Percentiles rank a stretch among this genome's conserved stretches.
Evolutionary conservation across 2,113 vertebrate genomes (phyloP).

Genomic region (Menura novaehollandiae): DNA sequence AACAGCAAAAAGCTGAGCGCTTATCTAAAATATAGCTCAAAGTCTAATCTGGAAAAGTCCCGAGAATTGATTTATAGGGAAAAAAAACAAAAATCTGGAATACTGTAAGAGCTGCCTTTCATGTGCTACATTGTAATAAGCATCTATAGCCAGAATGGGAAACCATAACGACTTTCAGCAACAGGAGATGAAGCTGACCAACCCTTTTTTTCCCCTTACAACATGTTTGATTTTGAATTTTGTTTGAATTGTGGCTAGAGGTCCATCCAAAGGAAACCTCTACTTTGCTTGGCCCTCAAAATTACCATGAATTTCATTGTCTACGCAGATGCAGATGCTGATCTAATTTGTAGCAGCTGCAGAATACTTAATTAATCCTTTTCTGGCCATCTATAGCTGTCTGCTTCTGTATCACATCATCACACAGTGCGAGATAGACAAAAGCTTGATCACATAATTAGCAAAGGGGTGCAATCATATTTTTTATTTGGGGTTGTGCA

Average conservation of each 20-base stretch:
- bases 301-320: constrained; percentile 22
- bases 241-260: constrained; percentile 14
- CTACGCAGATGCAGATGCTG: constrained; percentile 32
- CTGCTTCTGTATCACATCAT: constrained; percentile 19
- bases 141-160: neutral
- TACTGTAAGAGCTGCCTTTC: neutral
- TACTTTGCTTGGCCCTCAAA: neutral
- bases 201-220: neutral
- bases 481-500: neutral
- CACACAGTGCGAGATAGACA: neutral
- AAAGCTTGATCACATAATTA: constrained; percentile 44
- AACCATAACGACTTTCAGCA: neutral
- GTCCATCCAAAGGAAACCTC: constrained; percentile 16
- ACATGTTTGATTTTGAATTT: neutral
- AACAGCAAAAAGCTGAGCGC: neutral
- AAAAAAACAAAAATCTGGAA: neutral
- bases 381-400: constrained; percentile 41
- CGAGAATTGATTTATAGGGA: neutral
- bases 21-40: neutral
- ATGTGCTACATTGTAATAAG: neutral
- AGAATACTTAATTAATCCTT: constrained; percentile 50
- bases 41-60: neutral
- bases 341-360: constrained; percentile 39
- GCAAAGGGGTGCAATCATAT: constrained; percentile 18
- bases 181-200: neutral